These are phyloP conservation scores for Tethea ocularis DNA, from an alignment of 2,888 invertebrate species.

Conservation along the genomic window DNA sequence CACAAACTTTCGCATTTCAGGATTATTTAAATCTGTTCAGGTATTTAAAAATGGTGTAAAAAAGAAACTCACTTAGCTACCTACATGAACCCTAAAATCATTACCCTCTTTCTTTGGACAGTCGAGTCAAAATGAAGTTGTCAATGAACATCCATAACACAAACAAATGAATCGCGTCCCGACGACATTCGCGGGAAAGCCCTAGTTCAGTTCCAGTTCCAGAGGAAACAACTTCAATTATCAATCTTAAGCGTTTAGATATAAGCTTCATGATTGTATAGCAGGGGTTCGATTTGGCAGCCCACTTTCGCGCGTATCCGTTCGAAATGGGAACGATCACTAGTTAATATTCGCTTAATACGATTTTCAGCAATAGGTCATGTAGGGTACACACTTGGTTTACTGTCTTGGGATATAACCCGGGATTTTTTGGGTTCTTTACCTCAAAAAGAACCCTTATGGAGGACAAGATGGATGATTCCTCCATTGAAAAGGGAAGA, in stretches of 20 bases:
- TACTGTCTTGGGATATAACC: neutral
- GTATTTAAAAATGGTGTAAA: too few relatives aligned
- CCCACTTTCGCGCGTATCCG: constrained; percentile 64
- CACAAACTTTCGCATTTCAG: too few relatives aligned
- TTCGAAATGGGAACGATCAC: constrained; percentile 53
- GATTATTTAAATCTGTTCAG: too few relatives aligned
- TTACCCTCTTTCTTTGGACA: too few relatives aligned
- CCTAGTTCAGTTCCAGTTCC: neutral
- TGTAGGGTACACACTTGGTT: constrained; percentile 10
- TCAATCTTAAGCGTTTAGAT: neutral
- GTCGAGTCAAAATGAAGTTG: too few relatives aligned
- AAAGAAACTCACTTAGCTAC: too few relatives aligned
- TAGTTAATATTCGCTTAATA: constrained; percentile 60
- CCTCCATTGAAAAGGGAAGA: too few relatives aligned
- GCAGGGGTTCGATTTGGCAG: constrained; percentile 38
- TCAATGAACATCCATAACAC: neutral
- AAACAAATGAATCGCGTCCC: neutral
- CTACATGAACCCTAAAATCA: too few relatives aligned
- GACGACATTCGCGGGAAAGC: neutral
- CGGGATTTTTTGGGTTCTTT: neutral
- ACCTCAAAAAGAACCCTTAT: too few relatives aligned
- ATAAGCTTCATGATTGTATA: neutral
- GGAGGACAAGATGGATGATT: too few relatives aligned
- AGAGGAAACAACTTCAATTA: neutral
- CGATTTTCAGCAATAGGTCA: constrained; percentile 52